Conservation (phyloP, 2,888 invertebrate species). For the Phasia obesa region DNA sequence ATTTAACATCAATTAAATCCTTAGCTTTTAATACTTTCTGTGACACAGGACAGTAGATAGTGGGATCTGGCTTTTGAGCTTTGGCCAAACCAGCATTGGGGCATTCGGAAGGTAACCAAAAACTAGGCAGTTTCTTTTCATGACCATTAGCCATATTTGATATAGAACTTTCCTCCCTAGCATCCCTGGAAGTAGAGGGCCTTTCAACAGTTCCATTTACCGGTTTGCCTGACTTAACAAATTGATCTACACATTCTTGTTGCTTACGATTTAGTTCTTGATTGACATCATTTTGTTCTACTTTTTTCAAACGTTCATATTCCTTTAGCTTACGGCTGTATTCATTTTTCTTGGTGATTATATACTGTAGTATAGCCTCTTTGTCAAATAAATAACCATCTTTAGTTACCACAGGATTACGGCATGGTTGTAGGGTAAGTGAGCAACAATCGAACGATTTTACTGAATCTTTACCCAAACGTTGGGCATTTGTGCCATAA, state of each 20-base stretch:
- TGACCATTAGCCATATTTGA: slow-evolving; percentile 91
- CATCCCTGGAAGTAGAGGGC: slow-evolving; percentile 73
- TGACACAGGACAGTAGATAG: slow-evolving; percentile 91
- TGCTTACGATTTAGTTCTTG: slow-evolving; percentile 83
- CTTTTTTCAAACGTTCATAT: slow-evolving; percentile 93
- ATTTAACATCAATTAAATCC: slow-evolving; percentile 95
- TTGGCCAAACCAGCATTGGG: slow-evolving; percentile 90
- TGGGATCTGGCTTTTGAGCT: slow-evolving; percentile 86
- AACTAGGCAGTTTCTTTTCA: slow-evolving; percentile 94
- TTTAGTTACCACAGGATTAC: slow-evolving; percentile 93
- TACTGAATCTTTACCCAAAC: slow-evolving; percentile 83
- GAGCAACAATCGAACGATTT: slow-evolving; percentile 99
- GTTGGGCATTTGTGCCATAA: slow-evolving; percentile 83
- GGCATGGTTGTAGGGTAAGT: slow-evolving; percentile 97
- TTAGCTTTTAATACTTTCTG: slow-evolving; percentile 93
- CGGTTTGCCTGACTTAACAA: slow-evolving; percentile 90
- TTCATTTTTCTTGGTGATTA: slow-evolving; percentile 96
- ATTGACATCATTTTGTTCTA: slow-evolving; percentile 87
- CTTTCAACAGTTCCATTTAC: slow-evolving; percentile 73
- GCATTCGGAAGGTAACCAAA: slow-evolving; percentile 97
- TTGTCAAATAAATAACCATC: slow-evolving; percentile 98
- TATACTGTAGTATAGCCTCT: slow-evolving; percentile 97
- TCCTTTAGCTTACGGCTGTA: slow-evolving; percentile 94
- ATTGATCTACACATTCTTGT: slow-evolving; percentile 89
- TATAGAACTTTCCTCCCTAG: slow-evolving; percentile 83